Evolutionary conservation across 2,888 invertebrate species (phyloP), one percentile per base, ranked within the genome.

Genomic region (Lymantria dispar): DNA sequence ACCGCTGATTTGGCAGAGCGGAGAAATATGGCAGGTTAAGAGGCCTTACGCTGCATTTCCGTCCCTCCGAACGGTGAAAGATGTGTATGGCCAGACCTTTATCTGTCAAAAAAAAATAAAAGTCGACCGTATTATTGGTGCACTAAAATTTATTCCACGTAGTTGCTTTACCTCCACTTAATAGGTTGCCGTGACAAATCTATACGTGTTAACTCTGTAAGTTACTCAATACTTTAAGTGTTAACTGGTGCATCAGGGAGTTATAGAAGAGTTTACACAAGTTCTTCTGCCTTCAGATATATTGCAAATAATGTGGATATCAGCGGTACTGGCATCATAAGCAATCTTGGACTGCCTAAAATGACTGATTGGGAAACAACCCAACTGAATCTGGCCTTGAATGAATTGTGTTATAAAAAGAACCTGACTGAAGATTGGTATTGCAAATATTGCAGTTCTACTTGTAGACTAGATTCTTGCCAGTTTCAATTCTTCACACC

Each of bases 271-370:
- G 61, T 74, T 71, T 62, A 22, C 78, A 52, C 56, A 51, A 54
- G 62, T 22, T 67, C 58, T 79, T 81, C 73, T 83, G 63, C 73
- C 82, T 76, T 56, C 85, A 91, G 90, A 85, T 91, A 74, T 72
- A 76, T 89, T 64, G 85, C 82, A 10, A 82, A 70, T 63, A 51
- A 78, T 1, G 85, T 93, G 54, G 87, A 88, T 56, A 83, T 93
- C 54, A 82, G 85, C 30, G 78, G 82, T 37, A 76, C 74, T 8
- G 93, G 93, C 10, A 85, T 93, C 44, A 61, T 69, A 8, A 88
- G 80, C 56, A 86, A 90, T 65, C 74, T 85, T 43, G 92, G 92
- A 0, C 62, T 93, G 12, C 92, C 92, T 3, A 80, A 74, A 66
- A 78, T 93, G 76, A 83, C 83, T 8, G 80, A 80, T 0, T 37